Evolutionary conservation across 2,888 invertebrate genomes (phyloP), one percentile per base, ranked within the genome.

Genomic region (Sepioteuthis lessoniana): DNA sequence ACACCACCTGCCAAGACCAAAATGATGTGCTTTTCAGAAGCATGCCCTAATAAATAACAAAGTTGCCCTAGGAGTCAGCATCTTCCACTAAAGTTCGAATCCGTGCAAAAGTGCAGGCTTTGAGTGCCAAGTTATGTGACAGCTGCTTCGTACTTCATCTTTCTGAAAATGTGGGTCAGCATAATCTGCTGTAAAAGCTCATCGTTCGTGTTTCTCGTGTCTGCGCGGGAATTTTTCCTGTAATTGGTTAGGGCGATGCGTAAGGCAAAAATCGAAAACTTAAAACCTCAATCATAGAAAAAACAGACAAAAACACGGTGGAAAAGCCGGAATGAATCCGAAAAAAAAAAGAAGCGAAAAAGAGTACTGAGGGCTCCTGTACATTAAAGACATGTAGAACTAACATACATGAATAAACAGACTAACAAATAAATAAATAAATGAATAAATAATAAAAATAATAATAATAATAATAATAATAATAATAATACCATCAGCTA

Each of bases 71-170:
- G 16, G 16, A n/a, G 76, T 76, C 76, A 76, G 76, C n/a, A 4
- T 76, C 19, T n/a, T n/a, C 76, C 76, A 13, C 76, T n/a, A 35
- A 76, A 76, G 76, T 76, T 76, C 76, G 76, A 76, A 76, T 76
- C 76, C 16, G 2, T n/a, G 76, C 76, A 76, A 76, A 76, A 76
- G 76, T 76, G 76, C 76, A 76, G n/a, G 16, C 76, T n/a, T 76
- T 76, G n/a, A 76, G n/a, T 76, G 76, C n/a, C n/a, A 76, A 76
- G n/a, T n/a, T n/a, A 76, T 76, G n/a, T 76, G 76, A 76, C 76
- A 76, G 76, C 76, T 76, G 76, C n/a, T 76, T n/a, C 76, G n/a
- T n/a, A 76, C n/a, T 76, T 76, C 76, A 76, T 76, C 76, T 35
- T 76, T n/a, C 1, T n/a, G 13, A 10, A n/a, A 76, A 76, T 76